These are phyloP conservation scores for Pantherophis alleghaniensis DNA, from an alignment of 2,797 vertebrate species.

Conservation along the genomic window DNA sequence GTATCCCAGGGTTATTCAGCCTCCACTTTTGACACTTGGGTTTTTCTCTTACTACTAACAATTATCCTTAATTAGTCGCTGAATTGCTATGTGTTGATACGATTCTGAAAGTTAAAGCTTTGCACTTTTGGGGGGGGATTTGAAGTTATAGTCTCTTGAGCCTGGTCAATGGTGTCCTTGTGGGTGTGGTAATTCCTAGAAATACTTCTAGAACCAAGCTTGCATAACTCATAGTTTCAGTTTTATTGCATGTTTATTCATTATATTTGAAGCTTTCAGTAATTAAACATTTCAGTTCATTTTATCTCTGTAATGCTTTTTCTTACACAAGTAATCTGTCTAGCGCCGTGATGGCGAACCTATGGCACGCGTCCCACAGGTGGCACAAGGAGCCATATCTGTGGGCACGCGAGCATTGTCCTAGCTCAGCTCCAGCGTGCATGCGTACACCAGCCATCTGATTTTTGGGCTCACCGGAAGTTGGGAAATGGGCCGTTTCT, in stretches of 20 bases:
- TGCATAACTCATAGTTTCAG: not conserved
- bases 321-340: not conserved
- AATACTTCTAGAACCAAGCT: not conserved
- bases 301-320: not conserved
- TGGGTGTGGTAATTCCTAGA: not conserved
- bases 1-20: not conserved
- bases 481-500: too few relatives aligned
- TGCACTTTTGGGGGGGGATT: not conserved
- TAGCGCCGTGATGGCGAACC: too few relatives aligned
- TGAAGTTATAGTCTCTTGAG: not conserved
- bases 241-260: not conserved
- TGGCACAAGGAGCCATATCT: too few relatives aligned
- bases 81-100: not conserved
- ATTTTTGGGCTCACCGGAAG: too few relatives aligned
- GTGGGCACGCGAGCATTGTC: too few relatives aligned
- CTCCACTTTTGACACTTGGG: not conserved
- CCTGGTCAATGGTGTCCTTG: not conserved
- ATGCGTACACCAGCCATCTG: too few relatives aligned
- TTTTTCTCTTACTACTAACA: not conserved
- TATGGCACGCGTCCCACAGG: too few relatives aligned
- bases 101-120: not conserved
- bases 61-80: not conserved
- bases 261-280: not conserved
- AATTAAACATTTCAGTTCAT: not conserved
- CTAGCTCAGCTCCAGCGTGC: too few relatives aligned